A percentile compares a stretch with the other conserved stretches of the same genome.
Evolutionary conservation across 2,797 vertebrate genomes (phyloP).

Genomic region (Fringilla coelebs): DNA sequence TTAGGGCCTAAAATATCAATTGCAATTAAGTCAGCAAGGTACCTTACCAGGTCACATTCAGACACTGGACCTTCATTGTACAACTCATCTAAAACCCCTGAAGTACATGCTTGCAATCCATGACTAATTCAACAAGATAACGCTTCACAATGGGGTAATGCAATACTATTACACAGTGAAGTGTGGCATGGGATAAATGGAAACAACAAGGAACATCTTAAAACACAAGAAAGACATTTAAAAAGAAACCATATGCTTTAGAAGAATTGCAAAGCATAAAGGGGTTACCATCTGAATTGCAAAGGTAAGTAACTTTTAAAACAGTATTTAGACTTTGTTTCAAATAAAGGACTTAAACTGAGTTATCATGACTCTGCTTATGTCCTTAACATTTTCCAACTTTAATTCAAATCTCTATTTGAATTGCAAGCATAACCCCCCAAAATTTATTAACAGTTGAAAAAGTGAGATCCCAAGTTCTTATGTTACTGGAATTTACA

Average conservation of each 20-base stretch:
- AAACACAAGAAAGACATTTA: background rate
- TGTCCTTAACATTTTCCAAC: background rate
- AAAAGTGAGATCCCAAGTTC: background rate
- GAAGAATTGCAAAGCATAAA: background rate
- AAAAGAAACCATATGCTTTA: background rate
- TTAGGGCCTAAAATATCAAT: constrained; percentile 82
- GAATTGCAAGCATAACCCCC: background rate
- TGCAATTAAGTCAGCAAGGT: constrained; percentile 15
- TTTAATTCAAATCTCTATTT: background rate
- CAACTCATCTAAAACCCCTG: background rate
- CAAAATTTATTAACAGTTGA: background rate
- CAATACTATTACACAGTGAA: background rate
- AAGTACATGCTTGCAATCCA: background rate
- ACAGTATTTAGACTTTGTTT: background rate
- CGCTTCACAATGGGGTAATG: background rate
- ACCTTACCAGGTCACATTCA: background rate
- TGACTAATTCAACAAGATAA: background rate
- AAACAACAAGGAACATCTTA: background rate
- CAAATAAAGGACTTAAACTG: background rate
- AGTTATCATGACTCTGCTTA: background rate
- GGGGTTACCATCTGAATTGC: background rate
- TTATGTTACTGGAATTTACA: background rate
- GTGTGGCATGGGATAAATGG: background rate
- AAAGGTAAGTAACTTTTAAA: background rate
- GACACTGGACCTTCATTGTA: background rate